phyloP scores from a whole-genome alignment of 2,888 invertebrate species.

The Crioceris asparagi region DNA sequence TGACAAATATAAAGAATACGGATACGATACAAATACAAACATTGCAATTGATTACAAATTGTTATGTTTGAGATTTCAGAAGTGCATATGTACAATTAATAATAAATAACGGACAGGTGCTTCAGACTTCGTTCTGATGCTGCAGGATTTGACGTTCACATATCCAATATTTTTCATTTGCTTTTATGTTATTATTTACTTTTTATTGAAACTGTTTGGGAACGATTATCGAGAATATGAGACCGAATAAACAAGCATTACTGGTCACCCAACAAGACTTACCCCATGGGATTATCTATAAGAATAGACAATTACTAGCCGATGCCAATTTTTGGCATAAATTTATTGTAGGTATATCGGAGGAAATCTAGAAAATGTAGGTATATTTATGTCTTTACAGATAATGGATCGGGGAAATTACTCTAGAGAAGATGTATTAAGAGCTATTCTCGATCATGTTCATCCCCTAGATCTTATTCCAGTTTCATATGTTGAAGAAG shows the following conservation, averaged over 20 bases:
- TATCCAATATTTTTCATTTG: constrained; percentile 7
- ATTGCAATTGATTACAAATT: too few species aligned
- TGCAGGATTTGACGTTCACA: constrained; percentile 5
- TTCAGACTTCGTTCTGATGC: constrained; percentile 5
- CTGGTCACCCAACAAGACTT: too few species aligned
- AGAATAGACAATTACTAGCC: constrained; percentile 18
- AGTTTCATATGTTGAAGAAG: constrained; percentile 32
- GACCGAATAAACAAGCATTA: too few species aligned
- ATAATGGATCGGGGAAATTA: constrained; percentile 27
- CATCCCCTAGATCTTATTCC: constrained; percentile 43
- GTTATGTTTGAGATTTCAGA: too few species aligned
- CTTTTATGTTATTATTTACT: constrained; percentile 8
- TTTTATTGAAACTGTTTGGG: constrained; percentile 5
- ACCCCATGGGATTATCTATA: constrained; percentile 21
- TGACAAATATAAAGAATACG: too few species aligned
- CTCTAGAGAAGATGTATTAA: constrained; percentile 30
- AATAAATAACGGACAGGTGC: too few species aligned
- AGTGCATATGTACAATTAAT: too few species aligned
- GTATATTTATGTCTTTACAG: constrained; percentile 12
- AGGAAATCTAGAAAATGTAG: background rate
- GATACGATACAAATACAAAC: too few species aligned
- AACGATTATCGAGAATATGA: constrained; percentile 7
- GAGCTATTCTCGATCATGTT: constrained; percentile 37
- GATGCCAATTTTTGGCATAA: constrained; percentile 27
- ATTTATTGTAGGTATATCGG: constrained; percentile 25